phyloP scores from a whole-genome alignment of 2,888 invertebrate genomes.

The Euphydryas editha region DNA sequence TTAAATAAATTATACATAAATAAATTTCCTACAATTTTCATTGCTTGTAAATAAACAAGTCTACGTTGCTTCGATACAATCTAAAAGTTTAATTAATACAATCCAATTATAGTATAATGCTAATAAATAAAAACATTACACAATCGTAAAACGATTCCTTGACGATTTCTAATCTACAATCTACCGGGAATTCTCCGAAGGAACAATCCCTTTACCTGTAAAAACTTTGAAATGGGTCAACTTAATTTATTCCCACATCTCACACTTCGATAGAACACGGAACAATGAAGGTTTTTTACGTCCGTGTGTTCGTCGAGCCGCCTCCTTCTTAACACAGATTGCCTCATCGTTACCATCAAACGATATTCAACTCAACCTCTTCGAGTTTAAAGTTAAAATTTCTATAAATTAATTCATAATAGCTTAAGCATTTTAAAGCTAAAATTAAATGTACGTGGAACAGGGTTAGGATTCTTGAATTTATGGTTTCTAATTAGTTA shows the following conservation, averaged over 20 bases:
- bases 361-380: background rate
- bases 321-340: constrained; percentile 31
- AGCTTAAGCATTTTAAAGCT: constrained; percentile 25
- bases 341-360: constrained; percentile 13
- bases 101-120: constrained; percentile 5
- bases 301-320: constrained; percentile 47
- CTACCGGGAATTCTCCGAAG: constrained; percentile 55
- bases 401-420: background rate
- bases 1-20: no score
- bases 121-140: constrained; percentile 16
- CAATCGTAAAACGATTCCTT: constrained; percentile 12
- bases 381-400: constrained; percentile 10
- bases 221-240: constrained; percentile 61
- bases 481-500: constrained; percentile 37
- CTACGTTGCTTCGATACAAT: background rate
- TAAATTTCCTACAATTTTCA: background rate
- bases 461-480: constrained; percentile 34
- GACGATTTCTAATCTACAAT: constrained; percentile 29
- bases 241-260: constrained; percentile 70
- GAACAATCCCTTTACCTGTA: constrained; percentile 53
- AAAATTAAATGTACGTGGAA: constrained; percentile 32
- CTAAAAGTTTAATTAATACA: background rate
- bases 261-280: constrained; percentile 64
- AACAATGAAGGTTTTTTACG: constrained; percentile 54
- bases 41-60: background rate